Base-by-base conservation (phyloP, 2,797 vertebrate species). In the Adrianichthys oophorus region DNA sequence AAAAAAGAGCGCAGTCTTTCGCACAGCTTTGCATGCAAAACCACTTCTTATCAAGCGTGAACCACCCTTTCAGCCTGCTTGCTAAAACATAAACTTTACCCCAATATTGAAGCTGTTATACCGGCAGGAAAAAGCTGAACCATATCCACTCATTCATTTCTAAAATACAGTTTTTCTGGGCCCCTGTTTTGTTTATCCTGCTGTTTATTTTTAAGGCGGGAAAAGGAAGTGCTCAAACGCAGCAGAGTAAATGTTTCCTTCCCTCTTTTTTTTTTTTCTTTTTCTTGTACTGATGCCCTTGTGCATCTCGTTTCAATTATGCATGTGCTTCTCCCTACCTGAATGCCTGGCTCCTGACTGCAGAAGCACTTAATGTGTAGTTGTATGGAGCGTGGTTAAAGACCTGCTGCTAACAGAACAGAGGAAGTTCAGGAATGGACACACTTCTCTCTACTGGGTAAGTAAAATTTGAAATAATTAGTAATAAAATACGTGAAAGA, bases 251-350 rank as follows among this genome's bases (percentile, higher is more conserved):
- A 57, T 7, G 3, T 43, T 2, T 49, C 0, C 0, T 43, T 3
- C 48, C 32, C 0, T 0, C 12, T 14, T 16, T 49, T 49, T 15
- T 26, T 32, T 44, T 24, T 23, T 14, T 26, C n/a, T 58, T 70
- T 59, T 72, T 62, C 65, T 67, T 65, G 71, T 69, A 49, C 68
- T 58, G 52, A 84, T 80, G 76, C 53, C 62, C 65, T 48, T 72
- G 74, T 62, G 66, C 52, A 10, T 37, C 32, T 37, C 32, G 10
- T 73, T 85, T 90, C 69, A 90, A 90, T 91, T 90, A 92, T 90
- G 74, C 77, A 91, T 90, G 78, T 5, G 50, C 44, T 82, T 86
- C 83, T 85, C 80, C 84, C 10, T 88, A 76, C 80, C 54, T 79
- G 74, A 87, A 76, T 84, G 77, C 74, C 72, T 80, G 77, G 78